These are phyloP conservation scores for Mus caroli DNA, from an alignment of 2,797 vertebrate genomes.

Conservation along the genomic window DNA sequence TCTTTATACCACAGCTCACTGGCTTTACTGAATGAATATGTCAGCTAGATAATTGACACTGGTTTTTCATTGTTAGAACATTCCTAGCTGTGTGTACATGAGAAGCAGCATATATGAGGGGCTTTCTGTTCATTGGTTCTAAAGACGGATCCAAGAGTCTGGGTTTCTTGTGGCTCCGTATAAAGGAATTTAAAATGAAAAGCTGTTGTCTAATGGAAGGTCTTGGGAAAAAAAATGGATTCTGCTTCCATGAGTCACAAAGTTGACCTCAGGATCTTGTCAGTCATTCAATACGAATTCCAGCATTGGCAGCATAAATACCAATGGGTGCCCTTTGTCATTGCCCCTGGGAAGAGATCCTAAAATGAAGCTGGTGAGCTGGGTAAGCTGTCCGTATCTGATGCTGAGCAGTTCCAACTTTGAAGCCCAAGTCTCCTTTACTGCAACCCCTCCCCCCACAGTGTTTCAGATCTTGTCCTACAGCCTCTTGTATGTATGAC, in stretches of 20 bases:
- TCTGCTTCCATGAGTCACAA: slow-evolving; percentile 21
- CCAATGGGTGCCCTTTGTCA: background rate
- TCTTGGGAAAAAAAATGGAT: background rate
- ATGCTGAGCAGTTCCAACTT: background rate
- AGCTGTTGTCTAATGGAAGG: background rate
- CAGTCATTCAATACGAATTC: background rate
- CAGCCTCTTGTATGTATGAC: background rate
- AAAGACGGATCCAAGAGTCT: background rate
- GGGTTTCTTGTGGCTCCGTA: background rate
- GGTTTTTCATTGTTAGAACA: background rate
- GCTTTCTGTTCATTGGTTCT: slow-evolving; percentile 15
- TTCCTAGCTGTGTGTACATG: background rate
- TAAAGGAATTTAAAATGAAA: slow-evolving; percentile 31
- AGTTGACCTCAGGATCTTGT: background rate
- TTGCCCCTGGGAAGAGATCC: background rate
- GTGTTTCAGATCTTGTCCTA: background rate
- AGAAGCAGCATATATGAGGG: slow-evolving; percentile 16
- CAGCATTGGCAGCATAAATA: background rate
- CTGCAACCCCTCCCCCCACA: background rate
- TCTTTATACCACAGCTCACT: slow-evolving; percentile 25
- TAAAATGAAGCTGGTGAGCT: background rate
- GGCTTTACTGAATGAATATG: background rate
- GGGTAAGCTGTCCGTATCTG: background rate
- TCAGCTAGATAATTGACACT: slow-evolving; percentile 39
- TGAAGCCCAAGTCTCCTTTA: background rate